Evolutionary conservation across 2,888 invertebrate genomes (phyloP), one percentile per base, ranked within the genome.

Genomic region (Drosophila mimetica): DNA sequence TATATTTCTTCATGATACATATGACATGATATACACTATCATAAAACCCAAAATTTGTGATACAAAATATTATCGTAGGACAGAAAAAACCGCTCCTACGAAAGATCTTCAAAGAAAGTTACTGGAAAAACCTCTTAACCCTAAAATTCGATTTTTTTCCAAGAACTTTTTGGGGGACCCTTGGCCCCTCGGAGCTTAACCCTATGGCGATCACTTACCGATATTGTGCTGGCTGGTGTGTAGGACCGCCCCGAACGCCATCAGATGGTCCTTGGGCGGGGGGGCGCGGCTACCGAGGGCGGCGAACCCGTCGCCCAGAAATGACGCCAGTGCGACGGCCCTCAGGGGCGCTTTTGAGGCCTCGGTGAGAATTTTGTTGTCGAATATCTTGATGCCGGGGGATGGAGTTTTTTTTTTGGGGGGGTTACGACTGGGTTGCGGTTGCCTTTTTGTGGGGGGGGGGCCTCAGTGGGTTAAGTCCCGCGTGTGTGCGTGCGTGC

Each of bases 291-390:
- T 90, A 90, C 91, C 91, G 85, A 92, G 91, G 90, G 91, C 91
- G 89, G 92, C 89, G 89, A 91, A 92, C 79, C 91, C 91, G 90
- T 92, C 91, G 90, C 92, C 92, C 90, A 92, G 89, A 90, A 91
- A 92, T 90, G 92, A 92, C 92, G 92, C 92, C 91, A 92, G 91
- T 90, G 92, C 92, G 92, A 92, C 92, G 90, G 92, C 92, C 92
- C 92, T 91, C 85, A 91, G 91, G 92, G 92, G 92, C 92, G 91
- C 90, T 90, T 92, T 92, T 65, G 92, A 90, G 78, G 90, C 90
- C 88, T 92, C 92, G 91, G 92, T 92, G 83, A 92, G 91, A 92
- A 92, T 92, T 92, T 92, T 92, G 92, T 90, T 85, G 74, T 79
- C 81, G 75, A 86, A 77, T 80, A 66, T 86, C 54, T 76, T 71